These are phyloP conservation scores for Pelvicachromis taeniatus DNA, from an alignment of 2,113 vertebrate genomes.

Conservation along the genomic window DNA sequence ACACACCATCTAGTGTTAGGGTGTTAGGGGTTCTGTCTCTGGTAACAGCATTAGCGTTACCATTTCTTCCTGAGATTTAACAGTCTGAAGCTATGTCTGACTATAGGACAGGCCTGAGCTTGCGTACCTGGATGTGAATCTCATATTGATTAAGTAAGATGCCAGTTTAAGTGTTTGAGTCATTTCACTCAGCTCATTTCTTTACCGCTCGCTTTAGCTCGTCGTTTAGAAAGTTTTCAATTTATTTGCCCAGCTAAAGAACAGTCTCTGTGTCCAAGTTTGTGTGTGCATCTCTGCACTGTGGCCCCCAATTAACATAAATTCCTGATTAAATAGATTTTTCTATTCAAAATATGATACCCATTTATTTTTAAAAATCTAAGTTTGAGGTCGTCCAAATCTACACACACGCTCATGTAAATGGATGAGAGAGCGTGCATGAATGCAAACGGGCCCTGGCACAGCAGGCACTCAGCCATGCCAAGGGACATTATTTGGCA, in stretches of 20 bases:
- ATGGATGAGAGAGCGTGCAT: neutral
- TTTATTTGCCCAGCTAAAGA: neutral
- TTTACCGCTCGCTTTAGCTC: neutral
- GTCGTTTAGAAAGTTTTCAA: neutral
- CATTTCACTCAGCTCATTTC: neutral
- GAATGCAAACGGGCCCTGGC: constrained; percentile 52
- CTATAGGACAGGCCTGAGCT: neutral
- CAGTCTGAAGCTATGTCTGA: neutral
- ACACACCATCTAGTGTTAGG: neutral
- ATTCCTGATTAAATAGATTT: neutral
- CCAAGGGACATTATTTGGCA: constrained; percentile 74
- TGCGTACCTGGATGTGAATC: neutral
- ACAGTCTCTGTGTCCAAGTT: neutral
- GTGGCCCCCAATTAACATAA: neutral
- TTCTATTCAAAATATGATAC: neutral
- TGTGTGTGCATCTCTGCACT: neutral
- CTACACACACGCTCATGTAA: neutral
- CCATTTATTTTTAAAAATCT: neutral
- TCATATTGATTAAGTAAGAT: neutral
- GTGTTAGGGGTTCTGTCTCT: neutral
- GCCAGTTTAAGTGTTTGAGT: neutral
- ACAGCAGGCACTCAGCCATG: constrained; percentile 40
- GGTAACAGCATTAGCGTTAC: neutral
- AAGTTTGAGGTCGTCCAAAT: neutral
- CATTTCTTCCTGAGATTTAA: neutral